Evolutionary conservation across 1,140 invertebrate genomes (phyloP).

Genomic region (Caenorhabditis remanei): DNA sequence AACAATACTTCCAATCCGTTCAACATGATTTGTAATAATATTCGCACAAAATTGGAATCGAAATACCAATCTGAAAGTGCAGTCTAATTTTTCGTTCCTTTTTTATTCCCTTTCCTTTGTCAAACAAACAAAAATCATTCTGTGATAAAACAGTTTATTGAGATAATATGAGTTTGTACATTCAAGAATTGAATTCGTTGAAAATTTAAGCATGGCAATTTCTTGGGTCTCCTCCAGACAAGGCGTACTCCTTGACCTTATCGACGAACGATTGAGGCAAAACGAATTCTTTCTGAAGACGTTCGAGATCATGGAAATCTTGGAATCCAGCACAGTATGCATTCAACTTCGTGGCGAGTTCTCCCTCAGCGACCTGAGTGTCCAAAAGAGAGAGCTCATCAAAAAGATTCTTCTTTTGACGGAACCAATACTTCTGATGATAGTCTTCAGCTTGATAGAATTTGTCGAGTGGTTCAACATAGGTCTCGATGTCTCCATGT

Average conservation of each 20-base stretch:
- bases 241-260: slow-evolving; percentile 72
- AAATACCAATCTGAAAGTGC: slow-evolving; percentile 67
- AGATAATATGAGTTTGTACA: slow-evolving; percentile 24
- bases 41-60: slow-evolving; percentile 61
- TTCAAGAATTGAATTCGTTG: neutral
- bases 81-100: slow-evolving; percentile 44
- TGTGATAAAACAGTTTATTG: slow-evolving; percentile 33
- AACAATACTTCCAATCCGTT: slow-evolving; percentile 61
- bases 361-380: slow-evolving; percentile 70
- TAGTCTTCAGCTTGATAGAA: slow-evolving; percentile 78
- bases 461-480: slow-evolving; percentile 71
- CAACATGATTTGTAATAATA: slow-evolving; percentile 68
- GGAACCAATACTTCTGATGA: slow-evolving; percentile 76
- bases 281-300: slow-evolving; percentile 69
- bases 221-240: slow-evolving; percentile 73
- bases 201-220: slow-evolving; percentile 66
- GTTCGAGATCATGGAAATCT: slow-evolving; percentile 71
- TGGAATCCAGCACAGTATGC: slow-evolving; percentile 70
- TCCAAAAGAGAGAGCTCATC: slow-evolving; percentile 72
- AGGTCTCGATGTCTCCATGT: slow-evolving; percentile 70
- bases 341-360: slow-evolving; percentile 71
- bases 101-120: neutral
- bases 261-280: slow-evolving; percentile 66
- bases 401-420: slow-evolving; percentile 70
- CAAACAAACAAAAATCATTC: slow-evolving; percentile 28